Evolutionary conservation across 2,888 invertebrate species (phyloP), one percentile per base, ranked within the genome.

Genomic region (Gibbula magus): DNA sequence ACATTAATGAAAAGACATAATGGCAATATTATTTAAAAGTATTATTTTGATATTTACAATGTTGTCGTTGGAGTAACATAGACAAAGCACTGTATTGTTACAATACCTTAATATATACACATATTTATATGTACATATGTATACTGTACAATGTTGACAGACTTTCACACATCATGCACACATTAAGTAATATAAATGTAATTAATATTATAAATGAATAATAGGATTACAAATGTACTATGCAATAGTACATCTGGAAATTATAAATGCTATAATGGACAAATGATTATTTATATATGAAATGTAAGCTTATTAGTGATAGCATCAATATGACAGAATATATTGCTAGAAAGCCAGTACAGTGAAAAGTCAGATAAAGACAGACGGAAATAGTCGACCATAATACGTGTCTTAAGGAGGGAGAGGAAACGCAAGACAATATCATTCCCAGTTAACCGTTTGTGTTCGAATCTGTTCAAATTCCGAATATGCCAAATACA

Each of bases 401-500:
- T 61, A 61, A 61, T 61, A 61, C 61, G 61, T 61, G 61, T 61
- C n/a, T 61, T 61, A 29, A 61, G 29, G 22, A 61, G 61, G 5
- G 61, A 25, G 16, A 61, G 13, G 29, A 61, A 61, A 61, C 61
- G 61, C 1, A 61, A 29, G 29, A 61, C 61, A 61, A 25, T 61
- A 29, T 61, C 61, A 61, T 61, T 61, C 29, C 61, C 61, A 61
- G 20, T 61, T 16, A 61, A 29, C 61, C 61, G 29, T 61, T 61
- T 61, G 29, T 29, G 61, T 7, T 61, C 61, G 25, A 61, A 61
- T 61, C 29, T 61, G 18, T 61, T 61, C 0, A 61, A 29, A 61
- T 61, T 61, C 7, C 61, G 22, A 8, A 61, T 29, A 61, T 4
- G 25, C 61, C 61, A 61, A 61, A 61, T 61, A 61, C 29, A 61